Evolutionary conservation across 2,888 invertebrate species (phyloP).

Genomic region (Andrena flavipes): DNA sequence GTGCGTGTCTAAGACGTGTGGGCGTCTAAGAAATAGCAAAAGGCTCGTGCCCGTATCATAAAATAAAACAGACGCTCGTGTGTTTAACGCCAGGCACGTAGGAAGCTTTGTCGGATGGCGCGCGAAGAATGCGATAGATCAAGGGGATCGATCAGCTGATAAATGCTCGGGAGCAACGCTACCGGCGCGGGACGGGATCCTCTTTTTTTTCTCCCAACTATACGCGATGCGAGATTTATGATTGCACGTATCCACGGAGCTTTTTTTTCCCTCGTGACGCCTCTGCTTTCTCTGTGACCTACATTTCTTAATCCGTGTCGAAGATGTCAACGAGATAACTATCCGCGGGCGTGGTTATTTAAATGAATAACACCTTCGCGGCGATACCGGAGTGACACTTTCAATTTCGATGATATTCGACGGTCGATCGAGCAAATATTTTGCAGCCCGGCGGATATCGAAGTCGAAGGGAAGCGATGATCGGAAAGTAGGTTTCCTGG

Average conservation of each 20-base stretch:
- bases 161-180: constrained; percentile 48
- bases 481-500: constrained; percentile 9
- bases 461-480: not conserved
- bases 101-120: constrained; percentile 44
- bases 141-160: constrained; percentile 52
- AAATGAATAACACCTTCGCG: not conserved
- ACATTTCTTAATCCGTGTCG: constrained; percentile 15
- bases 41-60: constrained; percentile 10
- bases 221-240: constrained; percentile 53
- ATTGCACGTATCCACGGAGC: constrained; percentile 13
- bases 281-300: not conserved
- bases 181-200: not conserved
- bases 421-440: not conserved
- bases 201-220: constrained; percentile 41
- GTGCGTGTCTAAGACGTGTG: constrained; percentile 8
- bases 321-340: not conserved
- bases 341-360: constrained; percentile 4
- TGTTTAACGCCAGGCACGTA: constrained; percentile 48
- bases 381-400: not conserved
- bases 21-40: constrained; percentile 11
- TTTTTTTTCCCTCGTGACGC: constrained; percentile 14
- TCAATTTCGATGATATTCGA: constrained; percentile 6
- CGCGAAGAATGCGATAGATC: constrained; percentile 61
- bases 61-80: constrained; percentile 15
- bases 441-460: not conserved